Conservation (phyloP, 2,888 invertebrate genomes). For the Neoascia interrupta region DNA sequence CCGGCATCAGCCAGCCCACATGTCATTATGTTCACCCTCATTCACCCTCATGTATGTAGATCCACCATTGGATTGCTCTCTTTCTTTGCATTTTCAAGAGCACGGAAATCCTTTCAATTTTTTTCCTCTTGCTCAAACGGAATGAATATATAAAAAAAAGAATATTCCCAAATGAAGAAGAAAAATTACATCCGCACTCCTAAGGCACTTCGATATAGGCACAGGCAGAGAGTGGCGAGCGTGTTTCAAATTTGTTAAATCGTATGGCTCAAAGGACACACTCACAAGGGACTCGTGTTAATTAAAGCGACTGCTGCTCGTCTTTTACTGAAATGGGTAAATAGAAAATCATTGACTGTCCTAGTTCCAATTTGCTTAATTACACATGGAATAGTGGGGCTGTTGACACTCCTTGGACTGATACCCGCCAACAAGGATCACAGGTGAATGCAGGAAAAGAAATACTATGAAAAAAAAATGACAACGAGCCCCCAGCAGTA, state of each 20-base stretch:
- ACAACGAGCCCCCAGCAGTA: neutral
- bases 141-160: constrained; percentile 28
- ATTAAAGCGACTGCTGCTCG: constrained; percentile 33
- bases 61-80: constrained; percentile 53
- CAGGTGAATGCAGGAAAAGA: constrained; percentile 33
- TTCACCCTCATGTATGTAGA: constrained; percentile 28
- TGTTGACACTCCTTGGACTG: constrained; percentile 55
- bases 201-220: constrained; percentile 32
- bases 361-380: constrained; percentile 67
- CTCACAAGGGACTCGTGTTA: constrained; percentile 19
- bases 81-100: constrained; percentile 61
- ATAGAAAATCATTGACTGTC: constrained; percentile 63
- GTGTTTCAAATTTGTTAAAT: constrained; percentile 13
- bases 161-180: constrained; percentile 59
- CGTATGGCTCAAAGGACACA: constrained; percentile 12
- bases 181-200: constrained; percentile 65
- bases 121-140: constrained; percentile 21
- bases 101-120: constrained; percentile 57
- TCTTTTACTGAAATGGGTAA: constrained; percentile 29
- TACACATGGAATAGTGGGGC: constrained; percentile 47
- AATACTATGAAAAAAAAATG: neutral
- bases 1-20: constrained; percentile 47
- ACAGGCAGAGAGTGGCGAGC: neutral
- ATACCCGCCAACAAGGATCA: constrained; percentile 42
- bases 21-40: constrained; percentile 41